A percentile compares a stretch with the other conserved stretches of the same genome.
Conservation (phyloP, 2,797 vertebrate species). For the Hirundo rustica region DNA sequence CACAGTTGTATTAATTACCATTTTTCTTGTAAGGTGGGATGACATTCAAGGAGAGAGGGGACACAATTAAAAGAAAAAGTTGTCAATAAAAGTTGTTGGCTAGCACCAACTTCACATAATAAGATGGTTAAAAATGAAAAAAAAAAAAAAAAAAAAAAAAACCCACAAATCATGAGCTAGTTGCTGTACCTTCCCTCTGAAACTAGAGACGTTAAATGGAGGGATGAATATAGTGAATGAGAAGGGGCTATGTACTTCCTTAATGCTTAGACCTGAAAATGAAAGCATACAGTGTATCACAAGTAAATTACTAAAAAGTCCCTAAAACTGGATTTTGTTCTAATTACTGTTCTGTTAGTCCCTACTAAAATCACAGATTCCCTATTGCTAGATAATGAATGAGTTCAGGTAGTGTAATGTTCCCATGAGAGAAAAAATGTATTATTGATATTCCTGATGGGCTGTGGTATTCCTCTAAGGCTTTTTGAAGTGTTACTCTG, state of each 20-base stretch:
- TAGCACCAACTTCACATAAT: slow-evolving; percentile 38
- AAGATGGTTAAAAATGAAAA: slow-evolving; percentile 15
- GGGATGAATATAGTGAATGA: not conserved
- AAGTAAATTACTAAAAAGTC: not conserved
- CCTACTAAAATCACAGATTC: not conserved
- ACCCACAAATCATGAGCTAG: not conserved
- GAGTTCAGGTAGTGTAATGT: not conserved
- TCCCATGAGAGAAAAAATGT: not conserved
- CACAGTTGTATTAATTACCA: slow-evolving; percentile 22
- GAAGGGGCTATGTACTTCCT: not conserved
- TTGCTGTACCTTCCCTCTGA: slow-evolving; percentile 46
- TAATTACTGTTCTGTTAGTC: slow-evolving; percentile 41
- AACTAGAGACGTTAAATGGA: slow-evolving; percentile 21
- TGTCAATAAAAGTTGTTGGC: slow-evolving; percentile 52
- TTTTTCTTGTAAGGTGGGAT: slow-evolving; percentile 29
- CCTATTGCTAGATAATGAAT: not conserved
- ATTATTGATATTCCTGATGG: not conserved
- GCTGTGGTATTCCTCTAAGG: not conserved
- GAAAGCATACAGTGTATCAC: not conserved
- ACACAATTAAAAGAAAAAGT: slow-evolving; percentile 32
- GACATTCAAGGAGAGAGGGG: not conserved
- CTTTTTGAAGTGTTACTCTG: not conserved
- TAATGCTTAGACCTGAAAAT: slow-evolving; percentile 46
- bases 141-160: too few species aligned
- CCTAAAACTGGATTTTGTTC: slow-evolving; percentile 46